Base-by-base conservation (phyloP, 1,140 invertebrate genomes). In the Caenorhabditis elegans region DNA sequence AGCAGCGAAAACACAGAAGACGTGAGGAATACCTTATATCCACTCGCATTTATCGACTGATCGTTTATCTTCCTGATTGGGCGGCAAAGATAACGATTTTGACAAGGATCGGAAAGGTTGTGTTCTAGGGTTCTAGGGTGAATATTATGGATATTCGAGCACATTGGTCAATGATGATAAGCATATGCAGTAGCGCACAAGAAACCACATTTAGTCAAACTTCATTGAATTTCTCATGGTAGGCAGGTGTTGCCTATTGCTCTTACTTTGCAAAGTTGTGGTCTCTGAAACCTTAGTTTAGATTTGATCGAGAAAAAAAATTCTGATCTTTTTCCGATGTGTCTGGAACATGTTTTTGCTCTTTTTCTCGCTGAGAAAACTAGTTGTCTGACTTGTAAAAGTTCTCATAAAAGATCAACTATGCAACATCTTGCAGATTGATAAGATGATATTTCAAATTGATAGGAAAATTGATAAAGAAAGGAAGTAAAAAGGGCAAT, bases 11-110 rank as follows among this genome's bases (percentile, higher is more conserved):
- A 48, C 10, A 31, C 28, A 49, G 28, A 77, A 77, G 39, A 46
- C n/a, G n/a, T n/a, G n/a, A n/a, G n/a, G n/a, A n/a, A n/a, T n/a
- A n/a, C n/a, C n/a, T 78, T 39, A 51, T 48, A 53, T 39, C 49
- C 49, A 15, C 47, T 31, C 34, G 60, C 60, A 39, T 34, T 70
- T 39, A 70, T 70, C 60, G 60, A 70, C 60, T 70, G 76, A 51
- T 78, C 28, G 28, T 51, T 39, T 36, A 78, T 78, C 28, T 78
- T 24, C 28, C 77, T 51, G 34, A 51, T 39, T 39, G 48, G 77
- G 34, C 49, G 31, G 75, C 43, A 49, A 36, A 49, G 77, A 39
- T 51, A 48, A 51, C 28, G 49, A 78, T 51, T 78, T 78, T 19
- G n/a, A 28, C 19, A 19, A 22, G 24, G 36, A 22, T 13, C 4